Evolutionary conservation across 2,888 invertebrate species (phyloP).

Genomic region (Tenodera sinensis): DNA sequence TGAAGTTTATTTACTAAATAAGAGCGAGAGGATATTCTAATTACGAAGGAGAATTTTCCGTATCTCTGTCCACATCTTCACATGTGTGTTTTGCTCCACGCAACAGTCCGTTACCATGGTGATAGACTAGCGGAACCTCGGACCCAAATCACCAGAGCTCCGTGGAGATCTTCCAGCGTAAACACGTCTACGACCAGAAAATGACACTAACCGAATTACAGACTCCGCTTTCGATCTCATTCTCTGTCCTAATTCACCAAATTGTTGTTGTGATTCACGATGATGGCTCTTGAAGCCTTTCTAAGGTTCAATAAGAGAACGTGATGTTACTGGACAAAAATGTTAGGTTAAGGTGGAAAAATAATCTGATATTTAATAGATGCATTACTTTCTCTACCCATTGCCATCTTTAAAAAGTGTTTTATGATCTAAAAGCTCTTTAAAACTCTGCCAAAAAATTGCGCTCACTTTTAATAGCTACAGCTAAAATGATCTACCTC

Average conservation of each 20-base stretch:
- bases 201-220: background rate
- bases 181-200: constrained; percentile 1
- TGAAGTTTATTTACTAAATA: constrained; percentile 2
- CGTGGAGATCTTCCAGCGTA: background rate
- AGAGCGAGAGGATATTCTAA: background rate
- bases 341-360: no score
- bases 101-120: background rate
- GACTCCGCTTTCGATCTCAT: background rate
- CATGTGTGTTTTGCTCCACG: background rate
- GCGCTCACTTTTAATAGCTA: no score
- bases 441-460: no score
- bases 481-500: no score
- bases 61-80: background rate
- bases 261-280: background rate
- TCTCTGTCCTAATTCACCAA: background rate
- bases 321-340: no score
- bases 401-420: no score
- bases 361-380: no score
- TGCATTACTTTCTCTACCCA: no score
- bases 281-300: background rate
- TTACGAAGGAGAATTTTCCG: background rate
- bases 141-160: constrained; percentile 13
- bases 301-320: background rate
- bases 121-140: constrained; percentile 11
- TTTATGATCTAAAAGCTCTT: no score